A percentile compares a stretch with the other conserved stretches of the same genome.
Evolutionary conservation across 2,113 vertebrate species (phyloP).

Genomic region (Leuciscus idus): DNA sequence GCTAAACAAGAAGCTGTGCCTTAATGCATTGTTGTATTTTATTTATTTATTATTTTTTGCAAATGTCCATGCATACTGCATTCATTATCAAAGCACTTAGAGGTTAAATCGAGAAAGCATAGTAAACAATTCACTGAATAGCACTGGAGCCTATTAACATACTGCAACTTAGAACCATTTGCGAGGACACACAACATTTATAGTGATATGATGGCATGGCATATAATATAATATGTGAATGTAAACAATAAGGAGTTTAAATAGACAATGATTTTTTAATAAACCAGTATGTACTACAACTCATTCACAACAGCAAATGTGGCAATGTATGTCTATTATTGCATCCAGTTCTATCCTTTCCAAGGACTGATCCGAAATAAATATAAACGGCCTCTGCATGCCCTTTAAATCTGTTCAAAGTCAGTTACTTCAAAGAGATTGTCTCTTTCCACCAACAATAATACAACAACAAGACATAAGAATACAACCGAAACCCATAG

Average conservation of each 20-base stretch:
- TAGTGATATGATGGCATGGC: neutral
- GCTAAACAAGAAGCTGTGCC: neutral
- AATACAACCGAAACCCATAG: neutral
- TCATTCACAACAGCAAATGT: neutral
- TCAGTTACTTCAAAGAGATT: neutral
- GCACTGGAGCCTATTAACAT: constrained; percentile 9
- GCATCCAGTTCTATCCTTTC: neutral
- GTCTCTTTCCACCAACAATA: neutral
- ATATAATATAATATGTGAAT: neutral
- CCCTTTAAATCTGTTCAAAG: constrained; percentile 10
- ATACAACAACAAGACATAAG: neutral
- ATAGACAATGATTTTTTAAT: no score
- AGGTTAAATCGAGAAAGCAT: constrained; percentile 16
- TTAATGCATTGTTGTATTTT: neutral
- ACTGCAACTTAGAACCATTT: neutral
- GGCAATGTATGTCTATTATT: neutral
- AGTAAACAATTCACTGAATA: constrained; percentile 7
- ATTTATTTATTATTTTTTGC: neutral
- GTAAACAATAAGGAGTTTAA: no score
- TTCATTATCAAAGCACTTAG: constrained; percentile 29
- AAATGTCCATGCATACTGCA: constrained; percentile 21
- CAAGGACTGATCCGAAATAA: neutral
- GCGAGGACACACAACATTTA: neutral
- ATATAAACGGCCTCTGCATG: neutral
- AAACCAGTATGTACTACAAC: neutral